These are phyloP conservation scores for Neolamprologus longior DNA, from an alignment of 2,113 vertebrate genomes.

Conservation along the genomic window DNA sequence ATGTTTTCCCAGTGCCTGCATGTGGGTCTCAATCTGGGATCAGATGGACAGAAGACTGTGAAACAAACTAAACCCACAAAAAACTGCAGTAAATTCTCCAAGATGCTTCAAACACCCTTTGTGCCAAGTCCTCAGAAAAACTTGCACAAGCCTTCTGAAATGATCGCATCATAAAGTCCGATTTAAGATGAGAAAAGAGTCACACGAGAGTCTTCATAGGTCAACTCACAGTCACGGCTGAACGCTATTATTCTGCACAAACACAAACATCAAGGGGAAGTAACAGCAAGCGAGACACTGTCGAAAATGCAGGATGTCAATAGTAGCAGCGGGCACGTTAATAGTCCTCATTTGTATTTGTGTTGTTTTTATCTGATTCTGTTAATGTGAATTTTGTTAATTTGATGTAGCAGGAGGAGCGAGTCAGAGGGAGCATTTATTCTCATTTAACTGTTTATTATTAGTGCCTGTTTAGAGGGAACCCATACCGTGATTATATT, in stretches of 20 bases:
- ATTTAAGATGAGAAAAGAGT: neutral
- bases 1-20: neutral
- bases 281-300: fast-evolving
- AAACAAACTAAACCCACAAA: neutral
- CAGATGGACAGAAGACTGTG: fast-evolving
- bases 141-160: neutral
- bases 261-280: neutral
- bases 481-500: neutral
- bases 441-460: neutral
- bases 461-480: neutral
- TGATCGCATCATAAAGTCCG: fast-evolving
- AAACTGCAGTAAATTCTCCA: neutral
- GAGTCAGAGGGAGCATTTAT: neutral
- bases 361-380: neutral
- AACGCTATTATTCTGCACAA: neutral
- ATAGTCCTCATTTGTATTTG: neutral
- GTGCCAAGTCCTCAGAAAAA: neutral
- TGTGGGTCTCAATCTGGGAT: neutral
- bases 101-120: fast-evolving
- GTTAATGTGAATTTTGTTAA: neutral
- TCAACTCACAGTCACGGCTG: neutral
- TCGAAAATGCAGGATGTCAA: neutral
- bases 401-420: neutral
- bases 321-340: fast-evolving
- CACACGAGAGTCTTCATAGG: neutral